Evolutionary conservation across 2,797 vertebrate species (phyloP), one percentile per base, ranked within the genome.

Genomic region (Poecilia gillii): DNA sequence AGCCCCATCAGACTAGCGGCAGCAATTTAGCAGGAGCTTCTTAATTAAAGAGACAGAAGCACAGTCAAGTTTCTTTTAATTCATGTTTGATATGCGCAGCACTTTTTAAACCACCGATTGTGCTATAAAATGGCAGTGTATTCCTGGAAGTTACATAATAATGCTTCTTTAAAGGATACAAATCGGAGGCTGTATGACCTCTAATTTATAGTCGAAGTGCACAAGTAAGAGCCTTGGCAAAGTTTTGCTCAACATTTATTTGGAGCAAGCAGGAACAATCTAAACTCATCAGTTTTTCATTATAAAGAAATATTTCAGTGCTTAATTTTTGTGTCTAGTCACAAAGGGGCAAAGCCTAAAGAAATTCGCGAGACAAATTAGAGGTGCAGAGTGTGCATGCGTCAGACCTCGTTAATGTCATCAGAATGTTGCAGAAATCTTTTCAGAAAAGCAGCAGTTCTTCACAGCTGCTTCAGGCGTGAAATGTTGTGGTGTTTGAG

Each of bases 391-490:
- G 31, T 73, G 0, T 47, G 49, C 71, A 49, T 49, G 28, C 16
- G 23, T 73, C 28, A 23, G 46, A 53, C 47, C 47, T 39, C 13
- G 6, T 28, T 62, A 28, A 16, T 62, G 57, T 16, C 11, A 53
- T 53, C 25, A 51, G 47, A 73, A 28, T 25, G 36, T 51, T n/a
- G 20, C 23, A 9, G 59, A 72, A 78, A 82, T 75, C 45, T 31
- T 72, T 45, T 82, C 46, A 28, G 80, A 62, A 77, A 64, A 66
- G 36, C 72, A 76, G 47, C 55, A 55, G 39, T 73, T 81, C 28
- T 55, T 81, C 33, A 43, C 49, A 25, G 78, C 79, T 62, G 75
- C 80, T 79, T 55, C 66, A 81, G 70, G 72, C 78, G 80, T 77
- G 75, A 84, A 70, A 43, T 1, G 5, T 31, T 74, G 57, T 72